Percentiles rank a stretch among this genome's conserved stretches.
Evolutionary conservation across 2,113 vertebrate species (phyloP).

Genomic region (Setophaga kirtlandii): DNA sequence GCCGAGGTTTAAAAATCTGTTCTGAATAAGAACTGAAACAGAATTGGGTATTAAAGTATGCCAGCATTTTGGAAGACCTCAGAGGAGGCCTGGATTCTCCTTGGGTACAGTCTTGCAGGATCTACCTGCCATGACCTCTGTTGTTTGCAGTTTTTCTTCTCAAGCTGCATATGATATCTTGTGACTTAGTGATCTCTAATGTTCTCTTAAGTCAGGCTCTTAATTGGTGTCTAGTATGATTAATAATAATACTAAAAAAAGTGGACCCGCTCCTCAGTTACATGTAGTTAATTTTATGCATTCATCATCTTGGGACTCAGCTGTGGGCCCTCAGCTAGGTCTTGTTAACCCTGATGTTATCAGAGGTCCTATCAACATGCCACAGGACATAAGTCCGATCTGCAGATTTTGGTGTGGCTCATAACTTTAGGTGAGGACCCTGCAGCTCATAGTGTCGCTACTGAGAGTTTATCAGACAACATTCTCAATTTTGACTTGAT

Average conservation of each 20-base stretch:
- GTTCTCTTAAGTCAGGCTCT: neutral
- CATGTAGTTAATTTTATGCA: neutral
- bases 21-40: neutral
- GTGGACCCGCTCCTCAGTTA: neutral
- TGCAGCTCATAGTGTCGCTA: neutral
- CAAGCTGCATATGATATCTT: neutral
- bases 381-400: neutral
- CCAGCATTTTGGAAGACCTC: neutral
- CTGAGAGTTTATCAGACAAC: accelerated
- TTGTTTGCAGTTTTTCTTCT: neutral
- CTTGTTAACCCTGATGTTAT: neutral
- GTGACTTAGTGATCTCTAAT: neutral
- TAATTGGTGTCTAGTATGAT: neutral
- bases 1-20: neutral
- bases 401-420: neutral
- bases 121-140: neutral
- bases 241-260: neutral
- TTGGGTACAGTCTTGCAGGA: neutral
- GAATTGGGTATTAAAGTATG: neutral
- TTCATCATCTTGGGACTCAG: neutral
- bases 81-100: neutral
- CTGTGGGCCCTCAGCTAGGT: neutral
- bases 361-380: neutral
- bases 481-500: neutral
- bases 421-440: neutral